Conservation (phyloP, 2,113 vertebrate species). For the Phylloscopus trochiloides region DNA sequence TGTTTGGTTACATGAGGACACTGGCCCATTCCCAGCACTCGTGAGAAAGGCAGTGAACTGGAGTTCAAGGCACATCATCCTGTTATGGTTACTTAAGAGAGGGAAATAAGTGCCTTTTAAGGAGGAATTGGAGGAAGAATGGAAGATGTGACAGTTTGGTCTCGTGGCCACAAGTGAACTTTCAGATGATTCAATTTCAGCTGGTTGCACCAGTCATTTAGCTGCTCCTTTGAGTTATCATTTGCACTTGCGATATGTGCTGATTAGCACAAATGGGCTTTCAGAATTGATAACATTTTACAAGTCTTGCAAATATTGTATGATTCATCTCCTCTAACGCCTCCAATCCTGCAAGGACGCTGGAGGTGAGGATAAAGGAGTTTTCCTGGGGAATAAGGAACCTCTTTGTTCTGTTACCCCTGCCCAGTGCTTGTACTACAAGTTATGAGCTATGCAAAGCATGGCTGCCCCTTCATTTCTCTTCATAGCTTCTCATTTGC, state of each 20-base stretch:
- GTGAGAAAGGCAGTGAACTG: neutral
- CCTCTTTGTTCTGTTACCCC: neutral
- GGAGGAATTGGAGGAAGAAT: neutral
- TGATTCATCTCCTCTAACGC: neutral
- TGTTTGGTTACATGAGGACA: neutral
- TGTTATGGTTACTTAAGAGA: neutral
- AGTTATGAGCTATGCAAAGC: neutral
- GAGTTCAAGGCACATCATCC: neutral
- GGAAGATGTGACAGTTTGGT: neutral
- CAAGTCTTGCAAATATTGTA: neutral
- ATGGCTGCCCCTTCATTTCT: neutral
- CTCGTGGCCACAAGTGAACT: neutral
- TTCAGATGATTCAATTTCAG: neutral
- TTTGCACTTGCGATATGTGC: neutral
- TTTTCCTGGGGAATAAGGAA: neutral
- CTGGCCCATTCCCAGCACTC: neutral
- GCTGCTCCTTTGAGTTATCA: neutral
- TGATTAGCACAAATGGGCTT: slow-evolving; percentile 24
- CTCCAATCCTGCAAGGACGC: neutral
- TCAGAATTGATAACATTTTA: slow-evolving; percentile 43
- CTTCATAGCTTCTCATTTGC: neutral
- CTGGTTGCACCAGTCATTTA: neutral
- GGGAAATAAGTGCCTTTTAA: neutral
- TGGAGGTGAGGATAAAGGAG: neutral
- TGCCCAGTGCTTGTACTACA: neutral